These are phyloP conservation scores for Eupelmus urozonus DNA, from an alignment of 2,888 invertebrate genomes.

Conservation along the genomic window DNA sequence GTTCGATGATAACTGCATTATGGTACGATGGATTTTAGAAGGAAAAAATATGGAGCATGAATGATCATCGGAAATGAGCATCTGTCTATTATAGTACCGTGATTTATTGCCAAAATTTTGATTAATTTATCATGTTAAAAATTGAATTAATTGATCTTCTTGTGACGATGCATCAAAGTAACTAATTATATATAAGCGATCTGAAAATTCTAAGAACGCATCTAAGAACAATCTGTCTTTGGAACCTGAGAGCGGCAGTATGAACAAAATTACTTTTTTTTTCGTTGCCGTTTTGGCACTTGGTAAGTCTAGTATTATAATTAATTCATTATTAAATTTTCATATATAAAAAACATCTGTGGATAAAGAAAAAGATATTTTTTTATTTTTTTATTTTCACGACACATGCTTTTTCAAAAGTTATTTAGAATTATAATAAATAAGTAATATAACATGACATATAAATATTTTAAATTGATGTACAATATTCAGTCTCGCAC, in stretches of 20 bases:
- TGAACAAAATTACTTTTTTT: not conserved
- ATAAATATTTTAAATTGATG: too few species aligned
- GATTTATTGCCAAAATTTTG: not conserved
- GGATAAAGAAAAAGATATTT: too few species aligned
- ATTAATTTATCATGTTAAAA: not conserved
- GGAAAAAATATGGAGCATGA: not conserved
- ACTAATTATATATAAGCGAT: not conserved
- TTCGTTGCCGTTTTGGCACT: not conserved
- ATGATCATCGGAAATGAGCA: not conserved
- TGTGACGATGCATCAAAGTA: not conserved
- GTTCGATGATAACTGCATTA: too few species aligned
- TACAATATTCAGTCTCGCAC: too few species aligned
- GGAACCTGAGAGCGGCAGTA: not conserved
- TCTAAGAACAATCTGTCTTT: too few species aligned
- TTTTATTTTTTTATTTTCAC: too few species aligned
- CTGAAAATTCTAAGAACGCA: not conserved
- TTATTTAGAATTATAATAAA: too few species aligned
- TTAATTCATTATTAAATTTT: not conserved
- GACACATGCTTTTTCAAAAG: too few species aligned
- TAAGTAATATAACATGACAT: too few species aligned
- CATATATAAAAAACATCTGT: too few species aligned
- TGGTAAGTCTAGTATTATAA: constrained; percentile 4
- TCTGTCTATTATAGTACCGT: not conserved
- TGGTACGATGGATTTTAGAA: not conserved
- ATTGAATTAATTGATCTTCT: too few species aligned